Percentiles rank a stretch among this genome's conserved stretches.
Conservation (phyloP, 2,113 vertebrate species). For the Cyrtonyx montezumae region DNA sequence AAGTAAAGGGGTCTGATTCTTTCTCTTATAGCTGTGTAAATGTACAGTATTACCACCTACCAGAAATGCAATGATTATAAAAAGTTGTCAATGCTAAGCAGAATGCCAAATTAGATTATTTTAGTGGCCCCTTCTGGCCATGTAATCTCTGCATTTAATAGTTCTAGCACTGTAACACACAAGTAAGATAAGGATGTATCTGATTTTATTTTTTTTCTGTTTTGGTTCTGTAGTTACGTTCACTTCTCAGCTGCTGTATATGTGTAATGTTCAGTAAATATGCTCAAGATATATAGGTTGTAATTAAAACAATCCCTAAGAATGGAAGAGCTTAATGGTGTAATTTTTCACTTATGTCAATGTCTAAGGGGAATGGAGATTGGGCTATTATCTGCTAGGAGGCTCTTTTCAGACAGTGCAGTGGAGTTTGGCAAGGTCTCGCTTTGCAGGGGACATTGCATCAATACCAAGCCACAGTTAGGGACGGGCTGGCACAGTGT, state of each 20-base stretch:
- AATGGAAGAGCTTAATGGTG: slow-evolving; percentile 34
- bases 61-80: neutral
- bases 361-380: slow-evolving; percentile 33
- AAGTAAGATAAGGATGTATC: neutral
- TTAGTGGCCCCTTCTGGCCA: neutral
- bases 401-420: neutral
- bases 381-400: slow-evolving; percentile 29
- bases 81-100: neutral
- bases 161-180: neutral
- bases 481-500: neutral
- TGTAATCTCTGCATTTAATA: neutral
- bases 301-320: slow-evolving; percentile 44
- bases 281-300: slow-evolving; percentile 8
- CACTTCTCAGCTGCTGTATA: neutral
- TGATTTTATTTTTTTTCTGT: neutral
- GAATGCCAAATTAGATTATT: neutral
- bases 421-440: neutral
- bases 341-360: slow-evolving; percentile 51
- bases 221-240: neutral
- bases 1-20: neutral
- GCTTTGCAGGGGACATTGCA: neutral
- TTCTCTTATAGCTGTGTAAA: neutral
- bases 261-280: neutral
- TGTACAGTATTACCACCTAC: neutral
- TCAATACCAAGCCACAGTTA: neutral